phyloP scores from a whole-genome alignment of 1,140 invertebrate species.

The Ceratosolen fusciceps region DNA sequence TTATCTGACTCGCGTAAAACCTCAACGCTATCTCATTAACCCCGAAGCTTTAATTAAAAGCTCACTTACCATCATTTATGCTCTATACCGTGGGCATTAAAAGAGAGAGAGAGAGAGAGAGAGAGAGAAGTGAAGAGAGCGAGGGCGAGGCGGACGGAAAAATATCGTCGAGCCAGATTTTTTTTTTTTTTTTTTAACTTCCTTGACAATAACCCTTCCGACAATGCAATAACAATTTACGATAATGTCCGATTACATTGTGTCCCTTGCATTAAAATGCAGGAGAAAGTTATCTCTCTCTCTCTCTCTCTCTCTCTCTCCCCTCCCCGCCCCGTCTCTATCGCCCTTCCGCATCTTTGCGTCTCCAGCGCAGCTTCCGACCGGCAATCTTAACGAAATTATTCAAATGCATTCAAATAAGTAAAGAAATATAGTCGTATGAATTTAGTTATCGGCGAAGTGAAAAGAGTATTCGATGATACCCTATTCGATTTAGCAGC shows the following conservation, averaged over 20 bases:
- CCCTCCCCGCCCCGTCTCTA: too few species aligned
- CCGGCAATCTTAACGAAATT: not conserved
- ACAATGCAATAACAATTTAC: not conserved
- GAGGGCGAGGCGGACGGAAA: too few species aligned
- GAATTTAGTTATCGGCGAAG: not conserved
- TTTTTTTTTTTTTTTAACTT: too few species aligned
- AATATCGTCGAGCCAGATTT: not conserved
- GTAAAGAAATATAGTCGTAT: not conserved
- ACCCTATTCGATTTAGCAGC: conserved; percentile 24
- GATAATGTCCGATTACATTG: not conserved
- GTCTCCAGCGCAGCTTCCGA: too few species aligned
- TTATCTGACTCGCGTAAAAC: conserved; percentile 3
- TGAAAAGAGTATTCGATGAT: conserved; percentile 12
- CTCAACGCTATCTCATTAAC: not conserved
- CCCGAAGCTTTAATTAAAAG: conserved; percentile 12
- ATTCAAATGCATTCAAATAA: not conserved
- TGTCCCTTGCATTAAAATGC: not conserved
- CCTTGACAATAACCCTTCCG: not conserved
- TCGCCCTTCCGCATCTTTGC: too few species aligned
- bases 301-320: too few species aligned
- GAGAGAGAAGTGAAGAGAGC: too few species aligned
- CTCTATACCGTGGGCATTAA: not conserved
- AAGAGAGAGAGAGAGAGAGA: too few species aligned
- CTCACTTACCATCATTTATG: not conserved
- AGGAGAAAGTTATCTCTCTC: too few species aligned